Base-by-base conservation (phyloP, 2,888 invertebrate genomes). In the Agrochola lota region DNA sequence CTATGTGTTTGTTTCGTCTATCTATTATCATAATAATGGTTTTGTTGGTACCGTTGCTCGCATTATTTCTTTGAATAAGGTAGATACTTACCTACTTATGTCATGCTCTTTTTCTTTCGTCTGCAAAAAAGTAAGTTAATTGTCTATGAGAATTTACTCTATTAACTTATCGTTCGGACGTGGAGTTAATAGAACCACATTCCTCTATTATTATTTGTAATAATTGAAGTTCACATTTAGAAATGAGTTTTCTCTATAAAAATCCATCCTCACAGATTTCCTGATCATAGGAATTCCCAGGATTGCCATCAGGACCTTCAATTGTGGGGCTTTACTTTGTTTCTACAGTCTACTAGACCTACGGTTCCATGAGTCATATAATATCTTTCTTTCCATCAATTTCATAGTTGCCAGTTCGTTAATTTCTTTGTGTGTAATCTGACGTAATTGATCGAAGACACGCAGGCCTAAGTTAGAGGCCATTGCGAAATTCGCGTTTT, bases 371-470 rank as follows among this genome's bases (percentile, higher is more conserved):
- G 81, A 83, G 30, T 82, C 64, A 74, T 69, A 71, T 81, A 57
- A 71, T 83, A 77, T 80, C 83, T 83, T 64, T 71, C 30, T 46
- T 82, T 67, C 55, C 78, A 84, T 84, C 78, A 83, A 83, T 78
- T 85, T 72, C 55, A 85, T 69, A 82, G 68, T 72, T 71, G 74
- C 71, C 62, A 55, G 78, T 82, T 83, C 69, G 57, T 83, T 83
- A 84, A 84, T 84, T 84, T 74, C 74, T 84, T 78, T 84, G 83
- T 85, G 74, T 83, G 78, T 85, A 85, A 83, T 85, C 74, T 63
- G 62, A 70, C 78, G 71, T 84, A 85, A 84, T 85, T 84, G 83
- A 74, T 83, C 78, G 52, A 78, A 78, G 69, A 78, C 84, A 84
- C 84, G 84, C 84, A 70, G 78, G 63, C 43, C 67, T 12, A 52